These are phyloP conservation scores for Andrena bucephala DNA, from an alignment of 2,888 invertebrate species.

Conservation along the genomic window DNA sequence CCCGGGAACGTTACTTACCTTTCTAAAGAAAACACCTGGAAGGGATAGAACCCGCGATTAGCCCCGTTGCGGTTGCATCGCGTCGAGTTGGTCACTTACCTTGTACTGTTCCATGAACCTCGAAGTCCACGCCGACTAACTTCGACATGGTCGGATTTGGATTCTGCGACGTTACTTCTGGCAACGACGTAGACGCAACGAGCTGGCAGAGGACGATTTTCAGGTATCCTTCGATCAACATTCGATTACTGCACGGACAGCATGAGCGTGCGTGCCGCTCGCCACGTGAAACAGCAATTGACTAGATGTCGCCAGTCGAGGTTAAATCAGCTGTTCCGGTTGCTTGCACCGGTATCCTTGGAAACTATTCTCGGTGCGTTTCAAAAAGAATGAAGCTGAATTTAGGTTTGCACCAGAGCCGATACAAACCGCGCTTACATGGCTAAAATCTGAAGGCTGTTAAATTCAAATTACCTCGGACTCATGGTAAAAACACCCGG, in stretches of 20 bases:
- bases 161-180: not conserved
- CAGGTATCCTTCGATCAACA: conserved; percentile 7
- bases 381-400: conserved; percentile 37
- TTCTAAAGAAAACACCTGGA: conserved; percentile 84
- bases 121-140: conserved; percentile 82
- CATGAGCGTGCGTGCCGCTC: conserved; percentile 7
- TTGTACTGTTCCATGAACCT: conserved; percentile 84
- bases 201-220: not conserved
- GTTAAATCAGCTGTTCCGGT: conserved; percentile 60
- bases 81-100: conserved; percentile 39
- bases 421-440: not conserved
- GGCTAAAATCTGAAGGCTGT: not conserved
- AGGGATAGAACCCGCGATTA: conserved; percentile 45
- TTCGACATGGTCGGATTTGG: conserved; percentile 67
- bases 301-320: conserved; percentile 59
- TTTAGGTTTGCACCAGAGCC: conserved; percentile 5
- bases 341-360: conserved; percentile 55
- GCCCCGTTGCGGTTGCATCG: not conserved
- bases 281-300: conserved; percentile 12
- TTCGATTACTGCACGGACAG: conserved; percentile 20
- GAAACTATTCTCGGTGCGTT: conserved; percentile 44
- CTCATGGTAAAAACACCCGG: not conserved
- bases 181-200: not conserved
- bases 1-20: conserved; percentile 75
- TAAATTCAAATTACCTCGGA: not conserved